Evolutionary conservation across 2,797 vertebrate species (phyloP).

Genomic region (Sparus aurata): DNA sequence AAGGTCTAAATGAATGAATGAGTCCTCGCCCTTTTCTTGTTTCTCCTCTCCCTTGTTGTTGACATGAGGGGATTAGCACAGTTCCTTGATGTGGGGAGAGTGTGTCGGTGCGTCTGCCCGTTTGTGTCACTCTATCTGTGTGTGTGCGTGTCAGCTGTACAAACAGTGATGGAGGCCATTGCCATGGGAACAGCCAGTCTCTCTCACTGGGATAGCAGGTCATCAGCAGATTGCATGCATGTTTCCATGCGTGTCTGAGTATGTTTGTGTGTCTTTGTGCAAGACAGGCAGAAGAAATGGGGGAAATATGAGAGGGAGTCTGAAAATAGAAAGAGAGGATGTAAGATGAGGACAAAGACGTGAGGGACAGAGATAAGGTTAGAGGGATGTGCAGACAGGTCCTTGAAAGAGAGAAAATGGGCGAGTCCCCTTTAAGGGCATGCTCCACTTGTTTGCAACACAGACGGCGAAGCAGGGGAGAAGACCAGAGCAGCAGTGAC

Average conservation of each 20-base stretch:
- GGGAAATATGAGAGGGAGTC: constrained; percentile 40
- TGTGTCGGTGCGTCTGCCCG: constrained; percentile 27
- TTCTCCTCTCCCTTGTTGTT: constrained; percentile 37
- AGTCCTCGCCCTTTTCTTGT: background rate
- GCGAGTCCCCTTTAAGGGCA: constrained; percentile 54
- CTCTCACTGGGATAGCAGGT: constrained; percentile 66
- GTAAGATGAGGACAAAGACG: constrained; percentile 34
- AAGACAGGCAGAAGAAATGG: constrained; percentile 2
- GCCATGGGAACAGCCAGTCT: constrained; percentile 72
- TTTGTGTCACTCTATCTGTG: constrained; percentile 22
- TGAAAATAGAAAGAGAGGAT: constrained; percentile 61
- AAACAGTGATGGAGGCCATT: constrained; percentile 75
- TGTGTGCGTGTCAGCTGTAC: constrained; percentile 76
- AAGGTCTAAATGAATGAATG: constrained; percentile 88
- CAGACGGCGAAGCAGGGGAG: constrained; percentile 25
- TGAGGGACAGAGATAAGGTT: constrained; percentile 13
- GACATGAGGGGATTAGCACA: constrained; percentile 59
- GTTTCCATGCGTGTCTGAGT: constrained; percentile 55
- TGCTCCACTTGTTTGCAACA: constrained; percentile 62
- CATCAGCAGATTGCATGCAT: constrained; percentile 55
- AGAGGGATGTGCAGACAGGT: constrained; percentile 33
- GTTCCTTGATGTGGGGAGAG: constrained; percentile 65
- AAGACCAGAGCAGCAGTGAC: constrained; percentile 35
- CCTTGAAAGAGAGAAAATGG: constrained; percentile 31
- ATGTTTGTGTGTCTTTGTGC: constrained; percentile 47